Evolutionary conservation across 2,797 vertebrate genomes (phyloP).

Genomic region (Picus viridis): DNA sequence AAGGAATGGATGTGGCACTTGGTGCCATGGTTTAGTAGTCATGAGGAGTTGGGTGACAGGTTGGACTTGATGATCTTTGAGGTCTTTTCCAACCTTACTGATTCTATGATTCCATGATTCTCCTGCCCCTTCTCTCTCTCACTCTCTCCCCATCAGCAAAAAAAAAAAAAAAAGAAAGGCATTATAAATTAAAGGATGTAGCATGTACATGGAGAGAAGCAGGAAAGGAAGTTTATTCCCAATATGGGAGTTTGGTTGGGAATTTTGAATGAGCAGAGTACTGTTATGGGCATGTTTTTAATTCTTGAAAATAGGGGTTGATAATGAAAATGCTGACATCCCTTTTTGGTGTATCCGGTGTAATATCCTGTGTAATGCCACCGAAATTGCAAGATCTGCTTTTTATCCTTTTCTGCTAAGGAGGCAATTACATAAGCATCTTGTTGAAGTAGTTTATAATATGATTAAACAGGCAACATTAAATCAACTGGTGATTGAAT

Average conservation of each 20-base stretch:
- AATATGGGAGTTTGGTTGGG: neutral
- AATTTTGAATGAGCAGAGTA: constrained; percentile 38
- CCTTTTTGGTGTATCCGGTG: neutral
- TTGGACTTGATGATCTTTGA: too few relatives aligned
- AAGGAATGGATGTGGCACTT: too few relatives aligned
- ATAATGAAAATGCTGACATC: constrained; percentile 71
- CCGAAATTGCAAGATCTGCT: constrained; percentile 73
- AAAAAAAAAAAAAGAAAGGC: too few relatives aligned
- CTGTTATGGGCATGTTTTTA: constrained; percentile 31
- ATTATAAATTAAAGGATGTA: neutral
- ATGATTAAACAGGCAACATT: constrained; percentile 73
- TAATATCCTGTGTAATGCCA: constrained; percentile 62
- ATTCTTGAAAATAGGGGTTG: constrained; percentile 19
- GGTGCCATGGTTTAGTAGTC: too few relatives aligned
- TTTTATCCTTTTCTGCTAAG: constrained; percentile 71
- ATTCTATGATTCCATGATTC: too few relatives aligned
- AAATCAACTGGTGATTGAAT: constrained; percentile 75
- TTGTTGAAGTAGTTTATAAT: constrained; percentile 72
- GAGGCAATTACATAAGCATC: constrained; percentile 66
- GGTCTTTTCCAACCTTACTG: too few relatives aligned
- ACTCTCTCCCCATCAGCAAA: too few relatives aligned
- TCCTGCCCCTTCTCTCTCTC: neutral
- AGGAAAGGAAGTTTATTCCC: neutral
- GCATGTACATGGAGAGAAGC: neutral
- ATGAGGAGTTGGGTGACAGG: too few relatives aligned